phyloP scores from a whole-genome alignment of 2,888 invertebrate species.

The Germaria angustata region DNA sequence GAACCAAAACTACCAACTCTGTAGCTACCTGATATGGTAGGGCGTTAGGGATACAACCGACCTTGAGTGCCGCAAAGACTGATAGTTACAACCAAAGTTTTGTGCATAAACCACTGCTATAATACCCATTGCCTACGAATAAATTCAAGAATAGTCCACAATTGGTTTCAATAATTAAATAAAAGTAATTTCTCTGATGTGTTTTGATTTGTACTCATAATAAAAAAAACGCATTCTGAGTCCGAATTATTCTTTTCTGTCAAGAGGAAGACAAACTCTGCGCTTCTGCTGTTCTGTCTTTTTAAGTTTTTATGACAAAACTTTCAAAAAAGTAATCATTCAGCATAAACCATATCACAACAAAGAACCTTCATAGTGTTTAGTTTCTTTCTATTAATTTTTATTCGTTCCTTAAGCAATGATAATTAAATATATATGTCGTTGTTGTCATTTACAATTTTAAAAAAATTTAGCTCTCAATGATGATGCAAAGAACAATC shows the following conservation, averaged over 20 bases:
- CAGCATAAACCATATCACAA: neutral
- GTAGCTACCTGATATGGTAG: conserved; percentile 38
- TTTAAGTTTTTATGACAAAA: conserved; percentile 46
- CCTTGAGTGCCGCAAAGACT: conserved; percentile 72
- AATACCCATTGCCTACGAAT: conserved; percentile 72
- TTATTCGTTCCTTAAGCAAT: conserved; percentile 1
- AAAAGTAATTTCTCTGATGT: no score
- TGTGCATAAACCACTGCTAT: conserved; percentile 74
- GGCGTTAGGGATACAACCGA: neutral
- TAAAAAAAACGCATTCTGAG: conserved; percentile 67
- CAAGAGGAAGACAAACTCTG: conserved; percentile 70
- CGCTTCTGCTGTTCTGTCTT: neutral
- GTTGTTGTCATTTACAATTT: neutral
- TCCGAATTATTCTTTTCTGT: conserved; percentile 71
- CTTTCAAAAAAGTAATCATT: neutral
- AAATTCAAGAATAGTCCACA: neutral
- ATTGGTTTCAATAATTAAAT: no score
- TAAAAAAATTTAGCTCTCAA: no score
- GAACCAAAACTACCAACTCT: conserved; percentile 49
- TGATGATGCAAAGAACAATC: no score
- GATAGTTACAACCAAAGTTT: conserved; percentile 75
- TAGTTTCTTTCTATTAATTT: neutral
- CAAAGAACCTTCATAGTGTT: no score
- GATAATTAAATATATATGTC: conserved; percentile 36
- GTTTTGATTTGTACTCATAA: conserved; percentile 50